These are phyloP conservation scores for Corbicula japonica DNA, from an alignment of 2,888 invertebrate genomes.

Conservation along the genomic window DNA sequence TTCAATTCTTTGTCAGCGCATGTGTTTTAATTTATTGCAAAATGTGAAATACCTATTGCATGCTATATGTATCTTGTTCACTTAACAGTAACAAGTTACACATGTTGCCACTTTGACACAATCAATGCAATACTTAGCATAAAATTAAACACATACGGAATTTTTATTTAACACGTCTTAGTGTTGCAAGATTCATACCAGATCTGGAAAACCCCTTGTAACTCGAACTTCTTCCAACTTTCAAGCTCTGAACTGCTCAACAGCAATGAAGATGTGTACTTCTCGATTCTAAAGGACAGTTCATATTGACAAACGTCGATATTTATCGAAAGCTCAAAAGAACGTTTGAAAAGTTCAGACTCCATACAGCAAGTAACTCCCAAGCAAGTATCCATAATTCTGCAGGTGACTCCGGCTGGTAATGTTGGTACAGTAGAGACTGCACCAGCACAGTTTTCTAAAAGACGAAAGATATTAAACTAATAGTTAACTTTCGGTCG, in stretches of 20 bases:
- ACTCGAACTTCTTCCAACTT: slow-evolving; percentile 32
- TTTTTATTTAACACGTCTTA: too few species aligned
- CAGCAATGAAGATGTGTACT: slow-evolving; percentile 7
- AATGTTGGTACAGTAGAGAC: too few species aligned
- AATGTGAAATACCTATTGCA: too few species aligned
- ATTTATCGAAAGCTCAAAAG: slow-evolving; percentile 10
- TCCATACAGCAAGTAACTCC: slow-evolving; percentile 12
- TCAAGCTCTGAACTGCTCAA: slow-evolving; percentile 17
- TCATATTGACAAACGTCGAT: slow-evolving; percentile 8
- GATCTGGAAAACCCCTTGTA: slow-evolving; percentile 47
- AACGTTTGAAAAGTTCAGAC: slow-evolving; percentile 6
- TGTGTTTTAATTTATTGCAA: too few species aligned
- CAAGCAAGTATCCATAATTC: not conserved
- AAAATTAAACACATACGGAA: slow-evolving; percentile 9
- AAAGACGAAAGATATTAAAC: too few species aligned
- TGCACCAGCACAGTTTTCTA: too few species aligned
- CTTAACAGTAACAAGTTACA: too few species aligned
- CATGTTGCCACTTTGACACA: too few species aligned
- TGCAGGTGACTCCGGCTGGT: not conserved
- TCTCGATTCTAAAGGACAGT: slow-evolving; percentile 17
- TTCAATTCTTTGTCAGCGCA: too few species aligned
- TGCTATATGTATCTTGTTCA: too few species aligned
- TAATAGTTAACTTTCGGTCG: too few species aligned
- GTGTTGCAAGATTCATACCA: too few species aligned
- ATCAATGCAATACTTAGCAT: not conserved